Conservation (phyloP, 2,113 vertebrate genomes). For the Scalopus aquaticus region DNA sequence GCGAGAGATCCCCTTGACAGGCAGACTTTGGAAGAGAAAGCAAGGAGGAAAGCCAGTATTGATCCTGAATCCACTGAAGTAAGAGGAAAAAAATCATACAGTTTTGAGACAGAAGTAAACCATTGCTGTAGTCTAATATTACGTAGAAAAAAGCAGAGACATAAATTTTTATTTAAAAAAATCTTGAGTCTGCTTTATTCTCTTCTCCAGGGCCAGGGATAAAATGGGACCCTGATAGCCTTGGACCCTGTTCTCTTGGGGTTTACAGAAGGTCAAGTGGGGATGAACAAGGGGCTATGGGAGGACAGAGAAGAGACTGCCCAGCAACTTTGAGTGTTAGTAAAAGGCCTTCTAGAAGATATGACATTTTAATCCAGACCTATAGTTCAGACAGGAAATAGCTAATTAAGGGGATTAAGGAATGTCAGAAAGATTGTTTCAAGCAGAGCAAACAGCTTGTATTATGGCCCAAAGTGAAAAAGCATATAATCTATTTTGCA, state of each 20-base stretch:
- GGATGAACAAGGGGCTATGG: background rate
- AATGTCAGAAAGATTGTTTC: background rate
- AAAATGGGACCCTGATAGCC: background rate
- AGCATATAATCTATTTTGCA: background rate
- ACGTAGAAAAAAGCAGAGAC: background rate
- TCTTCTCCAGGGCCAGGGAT: background rate
- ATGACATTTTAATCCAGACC: background rate
- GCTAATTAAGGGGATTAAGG: background rate
- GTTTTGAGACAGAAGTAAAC: background rate
- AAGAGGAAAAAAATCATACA: background rate
- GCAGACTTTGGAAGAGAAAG: background rate
- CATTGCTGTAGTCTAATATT: background rate
- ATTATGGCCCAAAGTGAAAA: background rate
- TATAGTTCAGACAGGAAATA: slow-evolving; percentile 7
- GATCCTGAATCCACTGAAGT: background rate
- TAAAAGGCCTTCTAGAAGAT: background rate
- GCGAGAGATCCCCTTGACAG: background rate
- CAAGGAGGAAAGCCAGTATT: background rate
- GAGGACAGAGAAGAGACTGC: background rate
- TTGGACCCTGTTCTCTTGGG: background rate
- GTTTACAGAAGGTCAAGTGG: background rate
- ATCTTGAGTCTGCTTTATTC: background rate
- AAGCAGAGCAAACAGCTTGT: background rate
- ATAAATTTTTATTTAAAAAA: background rate
- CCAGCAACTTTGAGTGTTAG: background rate